Conservation (phyloP, 2,113 vertebrate species). For the Ceyx cyanopectus region DNA sequence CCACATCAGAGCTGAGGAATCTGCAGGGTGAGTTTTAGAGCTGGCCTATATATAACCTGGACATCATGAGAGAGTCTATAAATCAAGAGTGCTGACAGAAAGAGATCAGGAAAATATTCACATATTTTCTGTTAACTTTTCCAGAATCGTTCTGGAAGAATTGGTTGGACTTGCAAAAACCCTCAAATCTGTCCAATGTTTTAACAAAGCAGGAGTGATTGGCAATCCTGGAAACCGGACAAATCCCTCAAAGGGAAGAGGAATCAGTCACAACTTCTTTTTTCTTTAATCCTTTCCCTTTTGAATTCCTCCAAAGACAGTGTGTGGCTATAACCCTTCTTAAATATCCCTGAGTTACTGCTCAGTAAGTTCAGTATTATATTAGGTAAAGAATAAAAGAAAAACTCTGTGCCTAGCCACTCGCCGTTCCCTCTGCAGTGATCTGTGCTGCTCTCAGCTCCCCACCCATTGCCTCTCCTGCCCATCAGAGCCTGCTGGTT, state of each 20-base stretch:
- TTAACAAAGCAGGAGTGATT: background rate
- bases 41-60: background rate
- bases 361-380: background rate
- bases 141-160: background rate
- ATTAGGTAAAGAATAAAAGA: background rate
- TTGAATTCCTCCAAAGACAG: background rate
- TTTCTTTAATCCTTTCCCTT: background rate
- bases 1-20: background rate
- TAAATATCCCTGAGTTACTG: background rate
- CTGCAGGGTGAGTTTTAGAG: background rate
- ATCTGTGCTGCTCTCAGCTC: background rate
- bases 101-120: background rate
- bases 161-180: background rate
- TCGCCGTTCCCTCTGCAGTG: background rate
- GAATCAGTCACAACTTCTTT: background rate
- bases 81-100: background rate
- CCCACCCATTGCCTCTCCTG: background rate
- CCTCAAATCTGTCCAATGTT: background rate
- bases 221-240: background rate
- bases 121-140: background rate
- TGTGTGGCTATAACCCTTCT: background rate
- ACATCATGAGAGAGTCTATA: background rate
- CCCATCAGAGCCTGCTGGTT: background rate
- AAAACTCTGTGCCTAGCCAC: rapidly evolving
- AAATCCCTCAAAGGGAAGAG: background rate